Evolutionary conservation across 2,888 invertebrate genomes (phyloP).

Genomic region (Leptothorax acervorum): DNA sequence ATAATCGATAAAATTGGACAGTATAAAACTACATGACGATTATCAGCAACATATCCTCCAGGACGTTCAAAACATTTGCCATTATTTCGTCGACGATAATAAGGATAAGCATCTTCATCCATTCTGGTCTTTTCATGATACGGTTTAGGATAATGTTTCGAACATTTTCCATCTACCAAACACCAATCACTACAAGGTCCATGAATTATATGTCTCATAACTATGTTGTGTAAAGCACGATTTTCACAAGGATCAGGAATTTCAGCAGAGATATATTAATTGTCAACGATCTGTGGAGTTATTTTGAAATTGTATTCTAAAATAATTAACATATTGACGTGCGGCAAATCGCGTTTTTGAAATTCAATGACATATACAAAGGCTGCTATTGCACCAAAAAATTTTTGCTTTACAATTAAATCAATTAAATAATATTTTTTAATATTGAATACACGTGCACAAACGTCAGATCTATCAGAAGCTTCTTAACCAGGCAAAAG

Average conservation of each 20-base stretch:
- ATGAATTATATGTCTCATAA: background rate
- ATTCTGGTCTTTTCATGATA: background rate
- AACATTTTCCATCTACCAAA: background rate
- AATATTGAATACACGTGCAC: background rate
- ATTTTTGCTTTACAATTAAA: background rate
- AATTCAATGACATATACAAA: background rate
- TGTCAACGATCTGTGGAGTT: background rate
- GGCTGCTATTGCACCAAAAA: background rate
- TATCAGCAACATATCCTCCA: constrained; percentile 55
- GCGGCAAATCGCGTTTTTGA: background rate
- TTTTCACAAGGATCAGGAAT: background rate
- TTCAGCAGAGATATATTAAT: background rate
- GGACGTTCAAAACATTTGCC: constrained; percentile 47
- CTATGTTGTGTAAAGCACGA: background rate
- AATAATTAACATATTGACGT: background rate
- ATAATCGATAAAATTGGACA: background rate
- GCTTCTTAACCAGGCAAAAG: background rate
- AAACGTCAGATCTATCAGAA: background rate
- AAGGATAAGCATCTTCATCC: constrained; percentile 1
- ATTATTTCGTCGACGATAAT: no score
- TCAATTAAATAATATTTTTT: background rate
- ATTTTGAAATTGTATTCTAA: background rate
- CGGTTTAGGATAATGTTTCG: background rate
- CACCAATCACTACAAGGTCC: background rate
- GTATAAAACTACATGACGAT: background rate